Percentiles rank a stretch among this genome's conserved stretches.
Conservation (phyloP, 2,888 invertebrate species). For the Torymus texanus region DNA sequence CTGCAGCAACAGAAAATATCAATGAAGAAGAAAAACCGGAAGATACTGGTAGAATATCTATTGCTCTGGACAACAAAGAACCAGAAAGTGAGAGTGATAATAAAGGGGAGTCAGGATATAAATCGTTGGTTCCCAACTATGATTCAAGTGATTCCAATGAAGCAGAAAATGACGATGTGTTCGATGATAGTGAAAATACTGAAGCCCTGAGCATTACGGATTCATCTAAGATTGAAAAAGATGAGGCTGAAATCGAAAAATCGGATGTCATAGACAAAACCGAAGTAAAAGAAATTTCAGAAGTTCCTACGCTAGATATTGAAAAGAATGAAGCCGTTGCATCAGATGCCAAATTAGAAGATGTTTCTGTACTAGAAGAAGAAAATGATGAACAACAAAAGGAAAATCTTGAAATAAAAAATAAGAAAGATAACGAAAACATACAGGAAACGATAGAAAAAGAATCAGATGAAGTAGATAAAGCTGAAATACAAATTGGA, state of each 20-base stretch:
- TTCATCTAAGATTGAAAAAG: too few species aligned
- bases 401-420: neutral
- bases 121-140: constrained; percentile 53
- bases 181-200: constrained; percentile 35
- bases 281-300: neutral
- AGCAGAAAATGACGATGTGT: constrained; percentile 27
- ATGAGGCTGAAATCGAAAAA: too few species aligned
- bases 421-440: neutral
- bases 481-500: too few species aligned
- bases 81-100: constrained; percentile 43
- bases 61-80: constrained; percentile 26
- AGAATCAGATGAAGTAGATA: too few species aligned
- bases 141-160: constrained; percentile 49
- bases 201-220: neutral
- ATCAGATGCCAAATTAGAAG: neutral
- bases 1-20: constrained; percentile 1
- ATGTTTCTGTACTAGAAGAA: neutral
- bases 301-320: constrained; percentile 9
- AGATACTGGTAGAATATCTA: neutral
- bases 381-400: neutral
- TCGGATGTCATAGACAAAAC: constrained; percentile 22
- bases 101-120: constrained; percentile 23
- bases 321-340: constrained; percentile 20
- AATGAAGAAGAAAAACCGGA: constrained; percentile 4
- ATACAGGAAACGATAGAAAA: too few species aligned